Base-by-base conservation (phyloP, 2,888 invertebrate genomes). In the Apamea crenata region DNA sequence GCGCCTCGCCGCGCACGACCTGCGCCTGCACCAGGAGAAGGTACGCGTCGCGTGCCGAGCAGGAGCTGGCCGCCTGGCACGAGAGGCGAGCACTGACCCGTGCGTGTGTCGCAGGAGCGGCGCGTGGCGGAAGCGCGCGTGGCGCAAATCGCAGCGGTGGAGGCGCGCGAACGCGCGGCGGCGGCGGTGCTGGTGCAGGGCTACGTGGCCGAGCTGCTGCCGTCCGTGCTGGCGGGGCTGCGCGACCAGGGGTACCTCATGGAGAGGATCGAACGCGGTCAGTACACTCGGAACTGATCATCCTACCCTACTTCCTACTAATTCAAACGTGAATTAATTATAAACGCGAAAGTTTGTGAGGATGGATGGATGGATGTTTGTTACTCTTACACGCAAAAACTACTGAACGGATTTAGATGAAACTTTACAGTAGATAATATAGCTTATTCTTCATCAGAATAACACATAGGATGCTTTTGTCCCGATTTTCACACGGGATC, bases 131-230 rank as follows among this genome's bases (percentile, higher is more conserved):
- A 99, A 92, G 98, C 98, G 92, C 97, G 97, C 93, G 96, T 97
- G 96, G 97, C 98, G 96, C 93, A 96, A 85, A 94, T 95, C 83
- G 96, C 98, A 83, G 98, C 98, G 90, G 97, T 96, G 86, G 98
- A 98, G 95, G 98, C 98, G 91, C 98, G 98, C 90, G 98, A 98
- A 92, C 98, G 98, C 82, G 98, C 98, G 63, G 98, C 98, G 1
- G 98, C 98, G 1, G 98, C 98, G 47, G 98, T 98, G 84, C 97
- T 99, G 82, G 97, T 99, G 92, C 98, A 98, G 91, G 98, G 98
- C 83, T 99, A 99, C 95, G 98, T 99, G 93, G 98, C 98, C 44
- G 98, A 98, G 94, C 97, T 99, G 91, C 97, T 99, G 91, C 99
- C 99, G 29, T 97, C 98, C 74, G 98, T 99, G 87, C 97, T 99